Evolutionary conservation across 1,140 invertebrate species (phyloP).

Genomic region (Antheraea mylitta): DNA sequence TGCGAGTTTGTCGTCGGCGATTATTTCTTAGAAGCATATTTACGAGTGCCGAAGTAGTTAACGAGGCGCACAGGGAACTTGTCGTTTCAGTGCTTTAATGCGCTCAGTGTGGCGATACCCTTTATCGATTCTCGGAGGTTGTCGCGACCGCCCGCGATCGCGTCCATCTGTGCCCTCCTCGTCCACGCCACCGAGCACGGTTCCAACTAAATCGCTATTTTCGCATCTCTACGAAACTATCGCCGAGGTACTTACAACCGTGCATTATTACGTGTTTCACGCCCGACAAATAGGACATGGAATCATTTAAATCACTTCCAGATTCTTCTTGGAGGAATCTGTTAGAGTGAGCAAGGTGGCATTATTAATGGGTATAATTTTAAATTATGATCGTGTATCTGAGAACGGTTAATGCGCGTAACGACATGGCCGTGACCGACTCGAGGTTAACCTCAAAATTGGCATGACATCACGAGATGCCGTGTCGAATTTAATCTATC

Average conservation of each 20-base stretch:
- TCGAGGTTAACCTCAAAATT: slow-evolving; percentile 57
- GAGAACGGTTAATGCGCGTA: slow-evolving; percentile 63
- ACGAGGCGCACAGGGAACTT: slow-evolving; percentile 53
- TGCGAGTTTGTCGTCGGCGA: slow-evolving; percentile 24
- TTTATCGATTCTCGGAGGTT: slow-evolving; percentile 72
- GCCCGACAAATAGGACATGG: slow-evolving; percentile 39
- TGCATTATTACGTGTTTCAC: slow-evolving; percentile 46
- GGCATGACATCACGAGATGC: slow-evolving; percentile 71
- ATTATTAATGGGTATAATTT: slow-evolving; percentile 46
- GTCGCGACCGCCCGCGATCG: slow-evolving; percentile 36
- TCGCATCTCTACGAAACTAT: slow-evolving; percentile 58
- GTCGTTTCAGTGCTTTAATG: slow-evolving; percentile 46
- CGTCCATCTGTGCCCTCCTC: too few species aligned
- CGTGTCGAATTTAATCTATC: slow-evolving; percentile 77
- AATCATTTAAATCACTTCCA: slow-evolving; percentile 2
- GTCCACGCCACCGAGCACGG: slow-evolving; percentile 34
- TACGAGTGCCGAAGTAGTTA: slow-evolving; percentile 59
- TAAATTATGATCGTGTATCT: slow-evolving; percentile 37
- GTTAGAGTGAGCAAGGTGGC: slow-evolving; percentile 17
- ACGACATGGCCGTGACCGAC: slow-evolving; percentile 44
- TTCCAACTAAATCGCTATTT: slow-evolving; percentile 66
- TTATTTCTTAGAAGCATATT: slow-evolving; percentile 64
- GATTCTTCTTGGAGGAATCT: not conserved
- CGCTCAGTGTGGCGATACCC: slow-evolving; percentile 48
- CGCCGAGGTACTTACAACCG: slow-evolving; percentile 24